Base-by-base conservation (phyloP, 1,140 invertebrate genomes). In the Acromyrmex charruanus region DNA sequence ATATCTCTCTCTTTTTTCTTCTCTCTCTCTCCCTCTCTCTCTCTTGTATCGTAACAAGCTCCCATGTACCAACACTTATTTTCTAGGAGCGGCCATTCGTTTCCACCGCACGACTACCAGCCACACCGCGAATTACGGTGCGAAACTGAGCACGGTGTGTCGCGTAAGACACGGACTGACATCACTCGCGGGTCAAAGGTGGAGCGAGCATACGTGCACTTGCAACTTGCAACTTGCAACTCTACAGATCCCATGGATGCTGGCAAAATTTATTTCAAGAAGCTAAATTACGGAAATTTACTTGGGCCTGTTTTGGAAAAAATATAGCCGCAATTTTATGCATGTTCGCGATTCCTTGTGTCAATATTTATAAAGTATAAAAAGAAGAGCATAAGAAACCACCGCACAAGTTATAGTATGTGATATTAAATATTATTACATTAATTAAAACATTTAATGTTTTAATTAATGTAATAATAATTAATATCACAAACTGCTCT, bases 41-140 rank as follows among this genome's bases (percentile, higher is more conserved):
- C 25, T 25, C 25, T 25, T 86, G 87, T 85, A 88, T 89, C 90
- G 92, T 95, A 95, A 95, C 94, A 94, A 95, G 94, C 93, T 94
- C 92, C 92, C 94, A 92, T 94, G 94, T 94, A 94, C 77, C 91
- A 61, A 92, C 92, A 91, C 89, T 93, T 93, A 93, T 93, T 94
- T 93, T 93, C 93, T 91, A 93, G 91, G 86, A 89, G 87, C 91
- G 86, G 86, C 91, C 90, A 90, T 92, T 90, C 89, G 88, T 93
- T 90, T 87, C 74, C 84, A 68, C 28, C 35, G 58, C 53, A 69
- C 87, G 51, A 72, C 63, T 66, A 74, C 66, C 55, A 66, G 69
- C 68, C 61, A 53, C 87, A 51, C 35, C 77, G 87, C 87, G 90
- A 91, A 89, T 91, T 91, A 91, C 91, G 65, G 90, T 87, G 77